Base-by-base conservation (phyloP, 2,888 invertebrate species). In the Eulithis prunata region DNA sequence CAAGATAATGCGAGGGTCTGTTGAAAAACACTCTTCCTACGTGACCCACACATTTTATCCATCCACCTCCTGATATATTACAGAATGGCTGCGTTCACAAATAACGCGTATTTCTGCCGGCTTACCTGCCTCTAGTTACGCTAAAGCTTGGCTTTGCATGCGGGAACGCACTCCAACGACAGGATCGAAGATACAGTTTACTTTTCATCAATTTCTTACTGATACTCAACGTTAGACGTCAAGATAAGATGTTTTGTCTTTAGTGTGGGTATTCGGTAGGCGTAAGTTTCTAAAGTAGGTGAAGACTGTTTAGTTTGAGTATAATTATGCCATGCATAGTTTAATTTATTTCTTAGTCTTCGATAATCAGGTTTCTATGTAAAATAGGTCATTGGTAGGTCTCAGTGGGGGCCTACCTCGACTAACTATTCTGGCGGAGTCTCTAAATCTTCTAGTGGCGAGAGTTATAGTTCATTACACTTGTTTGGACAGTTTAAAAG, bases 11-110 rank as follows among this genome's bases (percentile, higher is more conserved):
- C 76, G 74, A 72, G 80, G 85, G 84, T 85, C 78, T 78, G 81
- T 83, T 78, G 86, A 83, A 88, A 89, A 90, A 88, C 89, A 89
- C 83, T 86, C 80, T 79, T 77, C 75, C 81, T 84, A 89, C 89
- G 89, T 90, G 89, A 89, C 85, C 86, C 81, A 81, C 79, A 82
- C 84, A 82, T 79, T 84, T 82, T 82, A 85, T 84, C 87, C 85
- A 82, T 73, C 62, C 82, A 76, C 81, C 80, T 73, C 81, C 73
- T 87, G 88, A 89, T 88, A 88, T 87, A 90, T 88, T 78, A 81
- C 79, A 80, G 82, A 78, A 79, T 79, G 77, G 76, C 72, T 63
- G 64, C 72, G 69, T 66, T 66, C 54, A 68, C 71, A 73, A 67
- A 64, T 57, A 32, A 61, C 46, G 57, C 51, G 7, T 32, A 12